A percentile compares a stretch with the other conserved stretches of the same genome.
phyloP scores from a whole-genome alignment of 1,140 invertebrate genomes.

The Neodiprion pinetum region DNA sequence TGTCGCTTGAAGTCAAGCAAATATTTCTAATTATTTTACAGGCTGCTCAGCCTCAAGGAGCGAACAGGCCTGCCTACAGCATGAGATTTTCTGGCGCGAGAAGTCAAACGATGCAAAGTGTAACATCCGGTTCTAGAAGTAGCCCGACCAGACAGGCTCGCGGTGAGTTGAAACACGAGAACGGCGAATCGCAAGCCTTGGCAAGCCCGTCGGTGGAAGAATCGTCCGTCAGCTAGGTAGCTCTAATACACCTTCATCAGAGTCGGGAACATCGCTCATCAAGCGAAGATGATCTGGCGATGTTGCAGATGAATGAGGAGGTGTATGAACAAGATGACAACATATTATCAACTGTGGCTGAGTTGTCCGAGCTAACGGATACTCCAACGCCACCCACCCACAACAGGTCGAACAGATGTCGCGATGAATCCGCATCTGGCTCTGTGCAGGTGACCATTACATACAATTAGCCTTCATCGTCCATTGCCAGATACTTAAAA shows the following conservation, averaged over 20 bases:
- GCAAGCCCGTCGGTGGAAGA: conserved; percentile 58
- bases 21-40: conserved; percentile 22
- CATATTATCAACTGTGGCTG: conserved; percentile 38
- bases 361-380: conserved; percentile 34
- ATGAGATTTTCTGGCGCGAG: conserved; percentile 56
- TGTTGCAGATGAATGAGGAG: conserved; percentile 33
- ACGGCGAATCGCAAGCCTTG: conserved; percentile 53
- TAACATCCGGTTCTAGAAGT: conserved; percentile 58
- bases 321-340: conserved; percentile 37
- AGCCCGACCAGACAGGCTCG: conserved; percentile 50
- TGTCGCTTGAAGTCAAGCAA: too few relatives aligned
- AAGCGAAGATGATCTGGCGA: conserved; percentile 19
- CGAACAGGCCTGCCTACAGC: conserved; percentile 52
- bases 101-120: conserved; percentile 62
- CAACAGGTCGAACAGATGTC: conserved; percentile 8
- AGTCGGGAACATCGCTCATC: conserved; percentile 29
- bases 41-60: conserved; percentile 29
- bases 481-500: too few relatives aligned
- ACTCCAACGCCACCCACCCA: conserved; percentile 25
- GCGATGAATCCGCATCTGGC: background rate
- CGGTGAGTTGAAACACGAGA: conserved; percentile 48
- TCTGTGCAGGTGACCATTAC: conserved; percentile 23
- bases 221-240: conserved; percentile 57
- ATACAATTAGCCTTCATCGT: background rate
- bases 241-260: conserved; percentile 46